Conservation (phyloP, 2,113 vertebrate genomes). For the Nothobranchius furzeri region DNA sequence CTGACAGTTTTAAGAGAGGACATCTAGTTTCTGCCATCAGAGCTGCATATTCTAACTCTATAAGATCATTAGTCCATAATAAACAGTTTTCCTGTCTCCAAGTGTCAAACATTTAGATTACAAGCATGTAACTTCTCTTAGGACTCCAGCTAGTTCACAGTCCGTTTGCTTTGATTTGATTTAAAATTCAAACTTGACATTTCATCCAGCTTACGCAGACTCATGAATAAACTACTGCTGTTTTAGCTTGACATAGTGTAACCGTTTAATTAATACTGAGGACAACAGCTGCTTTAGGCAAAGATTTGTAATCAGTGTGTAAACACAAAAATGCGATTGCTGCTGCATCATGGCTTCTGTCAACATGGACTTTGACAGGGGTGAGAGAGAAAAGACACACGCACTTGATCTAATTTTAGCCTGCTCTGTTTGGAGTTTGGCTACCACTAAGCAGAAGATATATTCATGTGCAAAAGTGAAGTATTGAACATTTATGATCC, state of each 20-base stretch:
- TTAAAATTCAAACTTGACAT: neutral
- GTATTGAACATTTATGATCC: no score
- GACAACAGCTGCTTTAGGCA: neutral
- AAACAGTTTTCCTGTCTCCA: neutral
- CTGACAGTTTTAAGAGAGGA: neutral
- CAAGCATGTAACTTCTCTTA: neutral
- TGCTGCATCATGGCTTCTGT: constrained; percentile 4
- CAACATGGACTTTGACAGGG: constrained; percentile 18
- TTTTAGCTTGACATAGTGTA: neutral
- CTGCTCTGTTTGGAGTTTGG: neutral
- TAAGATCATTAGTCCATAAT: constrained; percentile 6
- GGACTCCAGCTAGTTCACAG: neutral
- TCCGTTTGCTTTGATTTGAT: neutral
- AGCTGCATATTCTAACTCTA: neutral
- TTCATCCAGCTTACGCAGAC: neutral
- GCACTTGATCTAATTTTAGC: neutral
- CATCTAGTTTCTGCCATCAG: neutral
- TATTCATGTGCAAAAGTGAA: no score
- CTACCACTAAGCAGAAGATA: no score
- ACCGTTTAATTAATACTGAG: neutral
- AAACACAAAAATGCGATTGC: constrained; percentile 30
- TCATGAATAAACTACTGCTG: neutral
- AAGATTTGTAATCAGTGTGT: neutral
- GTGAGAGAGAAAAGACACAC: neutral
- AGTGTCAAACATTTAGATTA: neutral